Percentiles rank a stretch among this genome's conserved stretches.
phyloP scores from a whole-genome alignment of 2,888 invertebrate genomes.

The Idaea straminata region DNA sequence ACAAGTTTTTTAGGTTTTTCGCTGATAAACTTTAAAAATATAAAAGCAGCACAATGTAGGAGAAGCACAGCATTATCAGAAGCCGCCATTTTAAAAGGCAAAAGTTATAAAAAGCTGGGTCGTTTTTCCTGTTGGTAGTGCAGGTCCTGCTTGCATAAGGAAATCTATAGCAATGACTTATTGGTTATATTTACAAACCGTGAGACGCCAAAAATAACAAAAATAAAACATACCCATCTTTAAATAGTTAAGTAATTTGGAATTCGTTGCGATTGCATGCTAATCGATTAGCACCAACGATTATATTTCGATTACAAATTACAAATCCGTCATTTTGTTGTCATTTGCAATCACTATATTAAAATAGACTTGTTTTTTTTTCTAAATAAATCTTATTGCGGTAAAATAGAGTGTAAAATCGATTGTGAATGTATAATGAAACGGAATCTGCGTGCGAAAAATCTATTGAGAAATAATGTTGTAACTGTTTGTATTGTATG shows the following conservation, averaged over 20 bases:
- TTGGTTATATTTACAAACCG: too few species aligned
- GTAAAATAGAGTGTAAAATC: constrained; percentile 26
- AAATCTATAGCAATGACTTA: too few species aligned
- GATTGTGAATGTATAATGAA: constrained; percentile 36
- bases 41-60: too few species aligned
- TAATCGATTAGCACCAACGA: constrained; percentile 20
- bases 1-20: too few species aligned
- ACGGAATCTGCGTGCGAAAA: constrained; percentile 62
- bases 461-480: constrained; percentile 56
- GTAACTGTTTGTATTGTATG: constrained; percentile 53
- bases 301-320: constrained; percentile 31
- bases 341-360: constrained; percentile 18
- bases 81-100: too few species aligned
- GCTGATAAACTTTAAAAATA: too few species aligned
- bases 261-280: constrained; percentile 13
- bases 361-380: not conserved
- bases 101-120: too few species aligned
- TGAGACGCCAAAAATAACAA: too few species aligned
- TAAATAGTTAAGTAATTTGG: not conserved
- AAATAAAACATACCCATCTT: not conserved
- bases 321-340: constrained; percentile 18
- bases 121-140: too few species aligned
- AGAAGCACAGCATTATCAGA: too few species aligned
- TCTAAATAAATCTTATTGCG: constrained; percentile 3
- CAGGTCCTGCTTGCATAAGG: too few species aligned